Evolutionary conservation across 2,113 vertebrate genomes (phyloP).

Genomic region (Mesocricetus auratus): DNA sequence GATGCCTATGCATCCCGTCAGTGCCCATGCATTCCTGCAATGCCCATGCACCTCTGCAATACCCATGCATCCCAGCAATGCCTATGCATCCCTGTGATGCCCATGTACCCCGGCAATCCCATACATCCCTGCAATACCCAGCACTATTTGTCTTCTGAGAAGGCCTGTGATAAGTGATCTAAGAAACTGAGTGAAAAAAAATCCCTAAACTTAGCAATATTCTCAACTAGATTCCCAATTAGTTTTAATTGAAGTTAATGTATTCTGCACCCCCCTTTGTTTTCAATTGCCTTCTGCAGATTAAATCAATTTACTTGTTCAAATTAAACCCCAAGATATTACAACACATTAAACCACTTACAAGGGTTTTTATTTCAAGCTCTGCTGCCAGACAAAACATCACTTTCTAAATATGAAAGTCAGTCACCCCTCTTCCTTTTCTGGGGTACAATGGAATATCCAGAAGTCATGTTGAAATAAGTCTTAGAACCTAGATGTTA

Average conservation of each 20-base stretch:
- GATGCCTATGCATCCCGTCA: not conserved
- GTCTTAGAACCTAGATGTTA: not conserved
- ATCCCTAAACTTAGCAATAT: not conserved
- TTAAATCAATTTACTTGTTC: constrained; percentile 33
- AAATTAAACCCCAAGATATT: constrained; percentile 31
- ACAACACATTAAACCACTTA: constrained; percentile 13
- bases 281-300: not conserved
- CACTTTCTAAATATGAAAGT: not conserved
- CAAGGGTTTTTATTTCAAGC: not conserved
- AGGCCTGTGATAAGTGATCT: not conserved
- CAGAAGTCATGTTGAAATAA: not conserved
- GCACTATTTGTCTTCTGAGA: not conserved
- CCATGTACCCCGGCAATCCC: too few relatives aligned
- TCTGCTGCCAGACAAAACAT: not conserved
- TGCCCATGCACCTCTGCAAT: not conserved
- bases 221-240: not conserved
- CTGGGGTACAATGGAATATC: fast-evolving
- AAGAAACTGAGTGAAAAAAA: constrained; percentile 25
- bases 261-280: not conserved
- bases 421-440: not conserved
- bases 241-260: not conserved
- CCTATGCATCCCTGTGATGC: not conserved
- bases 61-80: not conserved
- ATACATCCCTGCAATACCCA: too few relatives aligned
- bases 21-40: not conserved